Evolutionary conservation across 2,888 invertebrate species (phyloP).

Genomic region (Drosophila picticornis): DNA sequence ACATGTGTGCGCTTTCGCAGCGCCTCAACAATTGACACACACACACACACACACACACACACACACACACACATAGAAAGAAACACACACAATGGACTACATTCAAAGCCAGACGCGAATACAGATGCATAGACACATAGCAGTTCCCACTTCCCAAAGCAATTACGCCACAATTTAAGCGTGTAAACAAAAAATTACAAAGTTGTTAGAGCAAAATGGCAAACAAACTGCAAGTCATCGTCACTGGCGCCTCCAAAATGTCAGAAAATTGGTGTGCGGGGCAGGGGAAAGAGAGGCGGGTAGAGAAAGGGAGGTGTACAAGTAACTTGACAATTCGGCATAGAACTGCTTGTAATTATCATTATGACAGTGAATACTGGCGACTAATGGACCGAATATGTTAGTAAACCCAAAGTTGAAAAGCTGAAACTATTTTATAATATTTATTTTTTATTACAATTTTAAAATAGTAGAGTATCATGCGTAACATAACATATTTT

Average conservation of each 20-base stretch:
- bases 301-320: constrained; percentile 11
- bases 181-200: constrained; percentile 82
- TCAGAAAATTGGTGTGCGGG: constrained; percentile 15
- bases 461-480: neutral
- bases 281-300: neutral
- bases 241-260: constrained; percentile 50
- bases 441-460: neutral
- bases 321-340: constrained; percentile 48
- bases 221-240: constrained; percentile 71
- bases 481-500: neutral
- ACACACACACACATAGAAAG: constrained; percentile 14
- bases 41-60: constrained; percentile 13
- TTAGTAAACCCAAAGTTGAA: neutral
- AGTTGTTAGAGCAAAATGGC: constrained; percentile 76
- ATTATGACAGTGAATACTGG: constrained; percentile 48
- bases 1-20: constrained; percentile 77
- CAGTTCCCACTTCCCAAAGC: constrained; percentile 81
- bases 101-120: constrained; percentile 9
- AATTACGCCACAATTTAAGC: constrained; percentile 80
- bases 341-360: constrained; percentile 48
- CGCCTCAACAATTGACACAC: constrained; percentile 58
- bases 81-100: constrained; percentile 5
- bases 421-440: neutral
- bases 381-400: constrained; percentile 6
- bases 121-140: constrained; percentile 31